Percentiles rank a stretch among this genome's conserved stretches.
These are phyloP conservation scores for Caretta caretta DNA, from an alignment of 2,113 vertebrate genomes.

Conservation along the genomic window DNA sequence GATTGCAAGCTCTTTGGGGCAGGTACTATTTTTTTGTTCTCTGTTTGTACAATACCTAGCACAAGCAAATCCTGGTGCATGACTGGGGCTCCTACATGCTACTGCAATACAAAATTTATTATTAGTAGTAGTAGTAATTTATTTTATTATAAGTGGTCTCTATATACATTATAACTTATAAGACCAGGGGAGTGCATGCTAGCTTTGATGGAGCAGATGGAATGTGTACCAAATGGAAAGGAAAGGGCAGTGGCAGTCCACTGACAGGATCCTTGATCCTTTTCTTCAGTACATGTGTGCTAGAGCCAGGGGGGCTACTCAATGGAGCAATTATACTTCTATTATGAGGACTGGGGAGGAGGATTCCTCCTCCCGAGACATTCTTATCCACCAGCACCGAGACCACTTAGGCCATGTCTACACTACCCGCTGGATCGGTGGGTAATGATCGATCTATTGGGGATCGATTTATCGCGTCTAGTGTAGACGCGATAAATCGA, in stretches of 20 bases:
- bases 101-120: neutral
- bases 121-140: neutral
- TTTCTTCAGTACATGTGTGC: neutral
- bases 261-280: neutral
- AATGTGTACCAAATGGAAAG: fast-evolving
- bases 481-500: too few relatives aligned
- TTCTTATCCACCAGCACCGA: neutral
- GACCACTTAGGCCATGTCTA: too few relatives aligned
- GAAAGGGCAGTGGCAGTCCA: neutral
- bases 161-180: neutral
- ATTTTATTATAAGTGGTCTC: neutral
- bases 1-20: neutral
- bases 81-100: neutral
- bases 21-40: neutral
- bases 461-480: too few relatives aligned
- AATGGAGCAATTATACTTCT: neutral
- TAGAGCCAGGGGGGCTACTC: neutral
- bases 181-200: neutral
- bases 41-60: neutral
- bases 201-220: fast-evolving
- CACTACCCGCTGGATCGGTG: too few relatives aligned
- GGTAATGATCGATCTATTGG: too few relatives aligned
- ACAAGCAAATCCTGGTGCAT: neutral
- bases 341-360: neutral
- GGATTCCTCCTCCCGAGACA: neutral